Percentiles rank a stretch among this genome's conserved stretches.
These are phyloP conservation scores for Plecturocebus donacophilus DNA, from an alignment of 2,113 vertebrate genomes.

Conservation along the genomic window DNA sequence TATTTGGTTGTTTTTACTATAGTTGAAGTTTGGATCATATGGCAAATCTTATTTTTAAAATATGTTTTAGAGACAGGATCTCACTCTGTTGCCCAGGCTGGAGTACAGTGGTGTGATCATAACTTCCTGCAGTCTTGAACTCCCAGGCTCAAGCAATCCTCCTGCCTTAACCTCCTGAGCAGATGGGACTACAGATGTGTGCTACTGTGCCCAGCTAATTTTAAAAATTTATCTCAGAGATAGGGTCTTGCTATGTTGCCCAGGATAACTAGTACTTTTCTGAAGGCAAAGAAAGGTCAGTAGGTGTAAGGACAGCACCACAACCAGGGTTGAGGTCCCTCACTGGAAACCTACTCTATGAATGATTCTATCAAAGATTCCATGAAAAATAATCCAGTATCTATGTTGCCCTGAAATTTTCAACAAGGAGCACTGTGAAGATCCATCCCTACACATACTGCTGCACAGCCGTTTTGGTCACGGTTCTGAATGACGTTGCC, in stretches of 20 bases:
- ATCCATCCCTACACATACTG: background rate
- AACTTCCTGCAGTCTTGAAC: too few species aligned
- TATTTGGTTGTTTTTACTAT: background rate
- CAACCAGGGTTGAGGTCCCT: background rate
- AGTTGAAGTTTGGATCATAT: background rate
- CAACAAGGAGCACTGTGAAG: background rate
- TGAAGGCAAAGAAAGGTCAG: background rate
- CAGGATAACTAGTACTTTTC: background rate
- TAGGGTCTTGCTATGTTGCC: too few species aligned
- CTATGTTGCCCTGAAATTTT: background rate
- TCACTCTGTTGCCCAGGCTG: too few species aligned
- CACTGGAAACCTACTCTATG: background rate
- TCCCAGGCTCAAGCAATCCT: too few species aligned
- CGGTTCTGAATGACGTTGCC: background rate
- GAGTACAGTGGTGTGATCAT: too few species aligned
- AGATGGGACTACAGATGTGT: too few species aligned
- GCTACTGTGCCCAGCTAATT: too few species aligned
- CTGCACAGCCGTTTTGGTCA: background rate
- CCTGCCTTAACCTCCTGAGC: too few species aligned
- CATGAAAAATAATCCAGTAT: background rate
- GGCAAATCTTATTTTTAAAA: too few species aligned
- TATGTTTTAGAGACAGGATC: too few species aligned
- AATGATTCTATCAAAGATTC: background rate
- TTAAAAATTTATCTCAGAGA: too few species aligned
- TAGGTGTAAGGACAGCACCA: background rate